Evolutionary conservation across 2,888 invertebrate genomes (phyloP), one percentile per base, ranked within the genome.

Genomic region (Chromoteleia sp.): DNA sequence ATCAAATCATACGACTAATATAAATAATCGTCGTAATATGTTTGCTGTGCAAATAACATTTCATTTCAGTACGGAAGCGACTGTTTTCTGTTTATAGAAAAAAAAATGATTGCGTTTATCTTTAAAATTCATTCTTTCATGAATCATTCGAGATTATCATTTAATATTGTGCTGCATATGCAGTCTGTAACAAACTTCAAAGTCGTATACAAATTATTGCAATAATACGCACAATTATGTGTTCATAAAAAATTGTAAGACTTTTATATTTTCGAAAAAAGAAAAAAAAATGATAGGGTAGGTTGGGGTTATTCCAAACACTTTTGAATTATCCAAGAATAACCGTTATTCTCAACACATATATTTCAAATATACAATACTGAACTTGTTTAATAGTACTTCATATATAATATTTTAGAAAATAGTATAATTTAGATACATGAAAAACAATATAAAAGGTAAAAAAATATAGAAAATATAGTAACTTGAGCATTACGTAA

Each of bases 31-130:
- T 63, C 59, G 33, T 63, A 43, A 59, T 67, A 25, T 17, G 52
- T 68, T 70, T 77, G 70, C 52, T 63, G 63, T 63, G 77, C 77
- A 70, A 61, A 48, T 77, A 77, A 77, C 56, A 48, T 52, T 67
- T 74, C 14, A 65, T 30, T 65, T 52, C 7, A 36, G 56, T 50
- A 36, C 58, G 14, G 21, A 21, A 17, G 12, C 41, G 29, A 43
- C 33, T 15, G 36, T 39, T 50, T 65, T 48, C 25, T 65, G 25
- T 63, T 33, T 56, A 25, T 12, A 33, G 21, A 39, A 36, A 58
- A 58, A 33, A n/a, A 1, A n/a, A 36, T 3, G 21, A 17, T 17
- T 33, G 12, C 19, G 39, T 58, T 39, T 58, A 39, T 58, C 6
- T 30, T 39, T 39, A 19, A 12, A 29, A 59, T 25, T 29, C 43